phyloP scores from a whole-genome alignment of 2,113 vertebrate species.

The Fukomys damarensis region DNA sequence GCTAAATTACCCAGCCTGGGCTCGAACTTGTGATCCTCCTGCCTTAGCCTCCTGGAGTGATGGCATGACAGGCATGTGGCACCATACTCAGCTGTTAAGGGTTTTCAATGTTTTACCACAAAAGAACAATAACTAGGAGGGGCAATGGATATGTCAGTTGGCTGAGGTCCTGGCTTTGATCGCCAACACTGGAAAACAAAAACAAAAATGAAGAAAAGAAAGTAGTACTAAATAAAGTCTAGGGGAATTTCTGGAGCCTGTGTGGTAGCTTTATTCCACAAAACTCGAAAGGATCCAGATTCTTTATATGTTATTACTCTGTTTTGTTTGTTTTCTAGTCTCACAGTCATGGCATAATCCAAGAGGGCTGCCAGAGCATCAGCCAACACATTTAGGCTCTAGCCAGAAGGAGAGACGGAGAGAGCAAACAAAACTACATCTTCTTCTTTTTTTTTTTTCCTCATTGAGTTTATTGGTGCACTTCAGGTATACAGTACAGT shows the following conservation, averaged over 20 bases:
- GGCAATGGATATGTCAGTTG: neutral
- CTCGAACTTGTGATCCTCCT: neutral
- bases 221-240: neutral
- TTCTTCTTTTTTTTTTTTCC: too few relatives aligned
- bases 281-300: neutral
- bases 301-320: neutral
- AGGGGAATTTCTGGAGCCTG: neutral
- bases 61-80: neutral
- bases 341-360: neutral
- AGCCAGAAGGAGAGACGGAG: neutral
- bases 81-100: neutral
- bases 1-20: neutral
- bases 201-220: neutral
- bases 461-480: too few relatives aligned
- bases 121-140: neutral
- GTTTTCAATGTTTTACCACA: neutral
- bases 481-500: too few relatives aligned
- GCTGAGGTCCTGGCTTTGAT: neutral
- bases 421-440: neutral
- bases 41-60: neutral
- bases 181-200: neutral
- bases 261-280: neutral
- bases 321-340: neutral
- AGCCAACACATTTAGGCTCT: neutral
- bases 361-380: slow-evolving; percentile 8